Conservation (phyloP, 2,888 invertebrate genomes). For the Aporophyla lueneburgensis region DNA sequence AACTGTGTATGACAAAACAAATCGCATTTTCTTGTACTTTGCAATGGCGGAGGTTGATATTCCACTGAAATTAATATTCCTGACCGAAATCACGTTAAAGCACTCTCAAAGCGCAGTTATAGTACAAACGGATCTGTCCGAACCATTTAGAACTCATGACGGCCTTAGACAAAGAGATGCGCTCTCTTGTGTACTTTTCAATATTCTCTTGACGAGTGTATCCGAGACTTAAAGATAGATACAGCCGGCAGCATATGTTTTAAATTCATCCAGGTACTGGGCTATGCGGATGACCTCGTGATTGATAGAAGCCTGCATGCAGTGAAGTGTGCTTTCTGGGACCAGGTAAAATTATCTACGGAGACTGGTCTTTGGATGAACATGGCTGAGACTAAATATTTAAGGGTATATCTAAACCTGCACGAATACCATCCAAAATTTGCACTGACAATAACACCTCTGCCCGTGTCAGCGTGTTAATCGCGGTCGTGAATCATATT, state of each 20-base stretch:
- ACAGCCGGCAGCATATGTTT: background rate
- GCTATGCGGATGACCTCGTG: background rate
- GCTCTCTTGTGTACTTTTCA: background rate
- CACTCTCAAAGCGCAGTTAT: background rate
- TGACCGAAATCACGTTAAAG: background rate
- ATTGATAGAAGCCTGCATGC: background rate
- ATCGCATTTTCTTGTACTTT: background rate
- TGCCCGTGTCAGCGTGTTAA: no score
- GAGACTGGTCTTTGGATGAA: background rate
- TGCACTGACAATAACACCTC: no score
- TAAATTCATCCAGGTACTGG: background rate
- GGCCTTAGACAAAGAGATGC: background rate
- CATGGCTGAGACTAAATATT: background rate
- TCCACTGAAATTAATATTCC: background rate
- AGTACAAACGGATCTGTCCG: background rate
- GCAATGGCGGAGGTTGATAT: background rate
- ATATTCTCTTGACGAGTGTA: background rate
- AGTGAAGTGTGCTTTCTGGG: background rate
- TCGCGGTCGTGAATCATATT: no score
- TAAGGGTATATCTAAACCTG: background rate
- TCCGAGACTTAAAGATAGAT: background rate
- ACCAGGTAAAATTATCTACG: background rate
- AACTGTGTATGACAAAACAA: background rate
- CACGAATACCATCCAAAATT: background rate
- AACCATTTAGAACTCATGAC: background rate